Conservation (phyloP, 2,797 vertebrate species). For the Cirrhinus molitorella region DNA sequence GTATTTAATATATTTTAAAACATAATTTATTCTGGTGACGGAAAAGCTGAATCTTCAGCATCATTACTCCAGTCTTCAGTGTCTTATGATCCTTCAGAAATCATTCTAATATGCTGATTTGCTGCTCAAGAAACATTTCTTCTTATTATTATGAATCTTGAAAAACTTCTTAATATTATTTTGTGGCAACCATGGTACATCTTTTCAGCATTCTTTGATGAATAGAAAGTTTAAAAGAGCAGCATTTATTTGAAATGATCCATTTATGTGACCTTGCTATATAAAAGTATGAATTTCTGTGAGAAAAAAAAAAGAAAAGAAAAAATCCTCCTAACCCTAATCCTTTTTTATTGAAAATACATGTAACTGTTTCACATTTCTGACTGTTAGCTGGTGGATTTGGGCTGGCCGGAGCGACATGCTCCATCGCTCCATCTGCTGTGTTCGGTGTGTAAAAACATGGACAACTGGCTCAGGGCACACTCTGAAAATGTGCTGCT, state of each 20-base stretch:
- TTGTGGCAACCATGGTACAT: not conserved
- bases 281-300: no score
- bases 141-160: not conserved
- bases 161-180: not conserved
- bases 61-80: not conserved
- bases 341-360: no score
- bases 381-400: constrained; percentile 83
- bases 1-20: not conserved
- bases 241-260: not conserved
- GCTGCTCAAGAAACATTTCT: not conserved
- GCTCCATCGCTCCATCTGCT: constrained; percentile 89
- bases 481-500: constrained; percentile 87
- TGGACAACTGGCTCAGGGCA: constrained; percentile 89
- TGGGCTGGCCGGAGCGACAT: constrained; percentile 87
- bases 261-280: not conserved
- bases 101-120: not conserved
- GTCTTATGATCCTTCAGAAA: not conserved
- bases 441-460: constrained; percentile 85
- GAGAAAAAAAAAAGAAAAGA: no score
- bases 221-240: not conserved
- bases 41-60: no score
- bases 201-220: not conserved
- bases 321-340: not conserved
- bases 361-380: not conserved
- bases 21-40: not conserved